A percentile compares a stretch with the other conserved stretches of the same genome.
Evolutionary conservation across 2,888 invertebrate genomes (phyloP).

Genomic region (Phortica magna): DNA sequence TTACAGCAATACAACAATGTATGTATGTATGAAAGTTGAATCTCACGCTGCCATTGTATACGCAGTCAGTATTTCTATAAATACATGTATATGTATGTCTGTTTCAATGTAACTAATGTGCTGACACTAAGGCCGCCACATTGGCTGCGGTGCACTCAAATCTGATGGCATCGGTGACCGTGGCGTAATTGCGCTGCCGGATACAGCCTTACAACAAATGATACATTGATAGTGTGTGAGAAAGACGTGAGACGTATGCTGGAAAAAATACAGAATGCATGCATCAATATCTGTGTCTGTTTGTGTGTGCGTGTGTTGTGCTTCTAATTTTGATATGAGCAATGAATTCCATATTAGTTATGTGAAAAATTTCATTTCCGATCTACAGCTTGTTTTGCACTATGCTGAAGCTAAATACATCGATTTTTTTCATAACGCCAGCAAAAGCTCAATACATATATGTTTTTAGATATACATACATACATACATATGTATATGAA

Average conservation of each 20-base stretch:
- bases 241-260: neutral
- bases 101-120: slow-evolving; percentile 26
- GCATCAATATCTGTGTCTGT: slow-evolving; percentile 59
- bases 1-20: neutral
- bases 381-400: neutral
- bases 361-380: slow-evolving; percentile 41
- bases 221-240: slow-evolving; percentile 68
- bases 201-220: slow-evolving; percentile 47
- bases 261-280: neutral
- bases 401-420: too few species aligned
- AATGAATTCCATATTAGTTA: slow-evolving; percentile 70
- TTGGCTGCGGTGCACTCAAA: slow-evolving; percentile 67
- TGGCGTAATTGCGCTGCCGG: slow-evolving; percentile 45
- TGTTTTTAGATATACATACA: neutral
- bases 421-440: too few species aligned
- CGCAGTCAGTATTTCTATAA: slow-evolving; percentile 33
- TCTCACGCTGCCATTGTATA: slow-evolving; percentile 3
- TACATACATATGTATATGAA: neutral
- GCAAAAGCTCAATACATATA: neutral
- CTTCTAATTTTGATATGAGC: slow-evolving; percentile 70
- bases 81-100: slow-evolving; percentile 41
- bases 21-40: neutral
- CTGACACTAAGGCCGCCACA: slow-evolving; percentile 53
- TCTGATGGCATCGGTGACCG: slow-evolving; percentile 52
- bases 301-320: slow-evolving; percentile 46